A percentile compares a stretch with the other conserved stretches of the same genome.
Evolutionary conservation across 2,888 invertebrate species (phyloP).

Genomic region (Ectemnius lituratus): DNA sequence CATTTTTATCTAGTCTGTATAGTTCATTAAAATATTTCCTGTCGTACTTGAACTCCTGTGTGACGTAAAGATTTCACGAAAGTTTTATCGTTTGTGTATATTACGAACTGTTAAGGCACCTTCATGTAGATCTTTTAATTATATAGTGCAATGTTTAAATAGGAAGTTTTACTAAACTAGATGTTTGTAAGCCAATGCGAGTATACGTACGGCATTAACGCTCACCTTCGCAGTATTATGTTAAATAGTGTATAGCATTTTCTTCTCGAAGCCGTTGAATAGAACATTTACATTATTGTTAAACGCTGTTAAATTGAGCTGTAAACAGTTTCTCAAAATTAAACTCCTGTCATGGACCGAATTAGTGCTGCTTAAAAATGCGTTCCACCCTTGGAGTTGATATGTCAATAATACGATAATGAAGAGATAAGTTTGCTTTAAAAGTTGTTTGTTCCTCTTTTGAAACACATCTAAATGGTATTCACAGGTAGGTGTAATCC

Average conservation of each 20-base stretch:
- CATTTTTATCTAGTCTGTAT: slow-evolving; percentile 23
- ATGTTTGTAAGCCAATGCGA: slow-evolving; percentile 9
- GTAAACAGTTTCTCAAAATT: slow-evolving; percentile 46
- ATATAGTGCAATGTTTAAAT: slow-evolving; percentile 20
- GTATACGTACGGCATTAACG: neutral
- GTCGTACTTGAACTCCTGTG: slow-evolving; percentile 23
- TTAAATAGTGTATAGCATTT: slow-evolving; percentile 30
- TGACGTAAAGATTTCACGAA: slow-evolving; percentile 23
- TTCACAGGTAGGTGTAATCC: slow-evolving; percentile 73
- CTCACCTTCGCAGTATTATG: slow-evolving; percentile 30
- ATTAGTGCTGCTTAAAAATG: slow-evolving; percentile 64
- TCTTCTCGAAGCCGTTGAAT: slow-evolving; percentile 29
- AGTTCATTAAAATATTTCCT: slow-evolving; percentile 31
- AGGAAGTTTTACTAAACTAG: slow-evolving; percentile 18
- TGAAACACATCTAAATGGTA: slow-evolving; percentile 48
- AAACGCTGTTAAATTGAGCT: slow-evolving; percentile 43
- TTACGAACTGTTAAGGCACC: slow-evolving; percentile 28
- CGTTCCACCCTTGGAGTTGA: slow-evolving; percentile 76
- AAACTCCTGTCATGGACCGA: slow-evolving; percentile 54
- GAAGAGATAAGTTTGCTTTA: slow-evolving; percentile 48
- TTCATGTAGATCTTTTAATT: slow-evolving; percentile 26
- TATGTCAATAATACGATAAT: slow-evolving; percentile 49
- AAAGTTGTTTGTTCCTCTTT: slow-evolving; percentile 59
- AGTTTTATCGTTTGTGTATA: slow-evolving; percentile 20
- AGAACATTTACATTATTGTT: slow-evolving; percentile 40